These are phyloP conservation scores for Xiphophorus couchianus DNA, from an alignment of 2,113 vertebrate genomes.

Conservation along the genomic window DNA sequence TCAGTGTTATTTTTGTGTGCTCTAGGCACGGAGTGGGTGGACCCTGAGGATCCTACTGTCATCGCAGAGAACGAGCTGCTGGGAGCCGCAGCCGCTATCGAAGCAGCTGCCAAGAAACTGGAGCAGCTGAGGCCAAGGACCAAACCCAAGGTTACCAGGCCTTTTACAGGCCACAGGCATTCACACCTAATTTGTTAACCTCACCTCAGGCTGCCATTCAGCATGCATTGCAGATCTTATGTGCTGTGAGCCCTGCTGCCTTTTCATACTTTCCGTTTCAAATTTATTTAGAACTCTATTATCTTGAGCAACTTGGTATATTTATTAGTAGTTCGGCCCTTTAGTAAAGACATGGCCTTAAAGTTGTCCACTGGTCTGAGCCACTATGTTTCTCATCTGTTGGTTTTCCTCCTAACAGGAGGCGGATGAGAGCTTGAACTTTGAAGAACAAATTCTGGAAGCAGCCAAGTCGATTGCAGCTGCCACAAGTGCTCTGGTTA, in stretches of 20 bases:
- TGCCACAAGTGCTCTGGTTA: constrained; percentile 95
- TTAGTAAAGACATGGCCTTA: background rate
- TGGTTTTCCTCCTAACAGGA: constrained; percentile 79
- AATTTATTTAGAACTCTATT: background rate
- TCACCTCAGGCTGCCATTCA: constrained; percentile 11
- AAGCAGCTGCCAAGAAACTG: constrained; percentile 98
- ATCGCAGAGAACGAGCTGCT: constrained; percentile 96
- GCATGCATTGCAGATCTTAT: background rate
- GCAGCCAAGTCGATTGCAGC: constrained; percentile 98
- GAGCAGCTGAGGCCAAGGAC: constrained; percentile 96
- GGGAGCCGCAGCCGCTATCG: constrained; percentile 94
- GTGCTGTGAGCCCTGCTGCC: constrained; percentile 2
- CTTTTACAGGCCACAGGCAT: constrained; percentile 51
- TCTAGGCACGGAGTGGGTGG: constrained; percentile 88
- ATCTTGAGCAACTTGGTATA: background rate
- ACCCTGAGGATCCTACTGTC: constrained; percentile 95
- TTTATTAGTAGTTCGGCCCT: too few species aligned
- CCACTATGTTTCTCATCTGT: constrained; percentile 14
- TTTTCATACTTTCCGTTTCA: background rate
- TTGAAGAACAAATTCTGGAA: constrained; percentile 98
- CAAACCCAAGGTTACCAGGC: constrained; percentile 90
- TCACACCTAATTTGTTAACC: constrained; percentile 42
- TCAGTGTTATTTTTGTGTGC: constrained; percentile 18
- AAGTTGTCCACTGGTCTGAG: constrained; percentile 1
- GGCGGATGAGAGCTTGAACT: constrained; percentile 97